A percentile compares a stretch with the other conserved stretches of the same genome.
phyloP scores from a whole-genome alignment of 1,140 invertebrate species.

The Fopius arisanus region DNA sequence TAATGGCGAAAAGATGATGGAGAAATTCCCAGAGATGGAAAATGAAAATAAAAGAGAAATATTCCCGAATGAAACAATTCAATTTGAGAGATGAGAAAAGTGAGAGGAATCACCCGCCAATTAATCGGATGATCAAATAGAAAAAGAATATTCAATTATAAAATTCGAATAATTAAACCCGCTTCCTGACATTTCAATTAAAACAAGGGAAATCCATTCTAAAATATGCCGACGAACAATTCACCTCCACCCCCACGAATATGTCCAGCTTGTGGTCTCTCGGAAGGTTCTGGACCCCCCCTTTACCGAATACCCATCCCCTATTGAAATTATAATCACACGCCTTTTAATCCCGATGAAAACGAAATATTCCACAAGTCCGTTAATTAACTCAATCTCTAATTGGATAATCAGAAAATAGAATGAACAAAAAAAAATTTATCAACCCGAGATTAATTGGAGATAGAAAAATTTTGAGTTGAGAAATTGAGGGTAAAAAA shows the following conservation, averaged over 20 bases:
- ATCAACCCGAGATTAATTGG: too few relatives aligned
- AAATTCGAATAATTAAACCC: background rate
- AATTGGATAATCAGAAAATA: slow-evolving; percentile 31
- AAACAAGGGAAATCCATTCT: background rate
- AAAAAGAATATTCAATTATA: background rate
- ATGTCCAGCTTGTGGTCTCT: background rate
- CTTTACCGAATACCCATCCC: background rate
- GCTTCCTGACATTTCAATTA: background rate
- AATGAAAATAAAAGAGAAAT: too few relatives aligned
- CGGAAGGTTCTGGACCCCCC: background rate
- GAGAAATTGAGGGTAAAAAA: too few relatives aligned
- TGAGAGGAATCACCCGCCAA: too few relatives aligned
- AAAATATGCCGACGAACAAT: background rate
- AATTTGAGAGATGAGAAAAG: too few relatives aligned
- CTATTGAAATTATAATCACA: slow-evolving; percentile 35
- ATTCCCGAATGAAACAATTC: too few relatives aligned
- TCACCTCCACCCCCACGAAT: background rate
- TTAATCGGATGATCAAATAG: too few relatives aligned
- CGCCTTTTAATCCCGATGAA: slow-evolving; percentile 35
- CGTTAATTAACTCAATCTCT: slow-evolving; percentile 38
- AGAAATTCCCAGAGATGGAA: too few relatives aligned
- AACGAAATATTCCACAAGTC: slow-evolving; percentile 24
- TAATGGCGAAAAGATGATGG: too few relatives aligned
- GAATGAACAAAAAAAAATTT: background rate
- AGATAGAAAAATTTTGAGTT: too few relatives aligned